These are phyloP conservation scores for Stratiomys singularior DNA, from an alignment of 2,888 invertebrate species.

Conservation along the genomic window DNA sequence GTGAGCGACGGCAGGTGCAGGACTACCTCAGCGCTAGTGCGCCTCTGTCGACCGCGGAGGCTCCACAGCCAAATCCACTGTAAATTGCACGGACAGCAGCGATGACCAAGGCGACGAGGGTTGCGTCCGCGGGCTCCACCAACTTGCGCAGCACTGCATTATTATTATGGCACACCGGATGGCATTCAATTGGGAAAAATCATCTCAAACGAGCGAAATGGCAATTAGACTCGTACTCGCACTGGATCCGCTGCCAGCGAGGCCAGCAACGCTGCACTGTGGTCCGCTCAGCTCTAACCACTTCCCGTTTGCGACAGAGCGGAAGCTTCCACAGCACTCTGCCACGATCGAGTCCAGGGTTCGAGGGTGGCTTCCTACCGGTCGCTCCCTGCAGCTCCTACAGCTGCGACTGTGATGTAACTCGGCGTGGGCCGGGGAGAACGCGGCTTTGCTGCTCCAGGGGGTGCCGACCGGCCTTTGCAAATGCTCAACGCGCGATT, in stretches of 20 bases:
- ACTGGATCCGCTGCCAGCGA: background rate
- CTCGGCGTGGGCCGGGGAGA: background rate
- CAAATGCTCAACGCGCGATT: background rate
- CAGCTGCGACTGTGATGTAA: background rate
- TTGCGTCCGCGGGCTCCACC: conserved; percentile 39
- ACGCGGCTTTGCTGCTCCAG: background rate
- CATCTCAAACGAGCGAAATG: conserved; percentile 35
- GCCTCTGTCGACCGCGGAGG: conserved; percentile 33
- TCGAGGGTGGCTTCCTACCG: background rate
- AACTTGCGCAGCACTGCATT: conserved; percentile 37
- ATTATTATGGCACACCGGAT: conserved; percentile 40
- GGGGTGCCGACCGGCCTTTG: background rate
- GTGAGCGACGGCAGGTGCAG: conserved; percentile 1
- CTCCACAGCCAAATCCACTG: conserved; percentile 3
- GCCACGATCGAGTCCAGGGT: background rate
- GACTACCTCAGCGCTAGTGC: conserved; percentile 17
- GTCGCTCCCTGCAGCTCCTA: background rate
- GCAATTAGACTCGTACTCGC: conserved; percentile 20
- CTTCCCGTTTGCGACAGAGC: background rate
- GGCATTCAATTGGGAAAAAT: conserved; percentile 36
- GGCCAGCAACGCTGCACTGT: background rate
- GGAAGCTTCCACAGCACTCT: background rate
- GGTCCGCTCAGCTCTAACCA: background rate
- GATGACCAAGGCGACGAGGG: conserved; percentile 11
- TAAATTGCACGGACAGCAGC: background rate